phyloP scores from a whole-genome alignment of 2,888 invertebrate genomes.

The Zaprionus lineosus region DNA sequence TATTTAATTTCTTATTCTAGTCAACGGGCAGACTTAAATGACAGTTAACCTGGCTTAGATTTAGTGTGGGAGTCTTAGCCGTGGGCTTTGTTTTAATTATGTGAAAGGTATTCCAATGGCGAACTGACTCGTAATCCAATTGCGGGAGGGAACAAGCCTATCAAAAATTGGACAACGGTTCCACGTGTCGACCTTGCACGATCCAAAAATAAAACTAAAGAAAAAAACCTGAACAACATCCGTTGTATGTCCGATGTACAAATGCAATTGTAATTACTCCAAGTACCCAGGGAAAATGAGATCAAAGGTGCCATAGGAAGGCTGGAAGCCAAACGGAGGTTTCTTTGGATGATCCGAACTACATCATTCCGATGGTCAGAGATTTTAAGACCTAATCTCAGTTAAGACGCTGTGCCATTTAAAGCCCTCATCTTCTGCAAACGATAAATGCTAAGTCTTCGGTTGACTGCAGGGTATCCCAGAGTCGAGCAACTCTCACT shows the following conservation, averaged over 20 bases:
- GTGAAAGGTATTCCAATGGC: constrained; percentile 24
- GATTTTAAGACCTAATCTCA: too few relatives aligned
- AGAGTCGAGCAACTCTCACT: not conserved
- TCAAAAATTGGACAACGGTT: constrained; percentile 24
- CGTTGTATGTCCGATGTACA: constrained; percentile 30
- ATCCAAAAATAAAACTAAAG: not conserved
- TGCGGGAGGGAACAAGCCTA: constrained; percentile 35
- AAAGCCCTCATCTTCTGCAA: too few relatives aligned
- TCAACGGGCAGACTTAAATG: constrained; percentile 13
- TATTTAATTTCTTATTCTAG: constrained; percentile 51
- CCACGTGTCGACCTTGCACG: constrained; percentile 40
- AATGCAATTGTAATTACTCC: constrained; percentile 49
- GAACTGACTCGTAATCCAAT: constrained; percentile 1
- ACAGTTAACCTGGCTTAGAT: constrained; percentile 22
- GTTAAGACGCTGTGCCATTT: too few relatives aligned
- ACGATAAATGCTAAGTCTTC: too few relatives aligned
- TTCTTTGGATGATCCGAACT: too few relatives aligned
- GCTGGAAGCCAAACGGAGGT: too few relatives aligned
- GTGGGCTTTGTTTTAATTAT: constrained; percentile 34
- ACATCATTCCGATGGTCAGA: too few relatives aligned
- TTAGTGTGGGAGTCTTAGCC: constrained; percentile 57
- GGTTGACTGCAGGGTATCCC: not conserved
- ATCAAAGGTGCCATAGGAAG: too few relatives aligned
- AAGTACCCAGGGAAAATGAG: constrained; percentile 11
- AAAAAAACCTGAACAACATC: constrained; percentile 40